These are phyloP conservation scores for Ferrisia virgata DNA, from an alignment of 2,888 invertebrate genomes.

Conservation along the genomic window DNA sequence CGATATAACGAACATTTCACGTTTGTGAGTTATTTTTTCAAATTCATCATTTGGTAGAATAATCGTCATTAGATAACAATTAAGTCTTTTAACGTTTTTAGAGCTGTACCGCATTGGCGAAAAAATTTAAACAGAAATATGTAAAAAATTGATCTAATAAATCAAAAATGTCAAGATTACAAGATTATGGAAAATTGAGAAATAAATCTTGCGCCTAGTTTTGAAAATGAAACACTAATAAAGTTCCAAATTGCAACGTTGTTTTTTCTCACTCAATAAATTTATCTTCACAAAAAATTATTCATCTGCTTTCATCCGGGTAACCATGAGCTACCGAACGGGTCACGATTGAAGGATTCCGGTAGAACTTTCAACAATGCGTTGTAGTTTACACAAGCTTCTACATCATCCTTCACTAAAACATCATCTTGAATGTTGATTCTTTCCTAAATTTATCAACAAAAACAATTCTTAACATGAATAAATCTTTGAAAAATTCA, in stretches of 20 bases:
- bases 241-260: background rate
- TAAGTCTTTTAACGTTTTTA: background rate
- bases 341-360: conserved; percentile 38
- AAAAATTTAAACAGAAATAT: background rate
- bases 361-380: conserved; percentile 32
- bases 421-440: conserved; percentile 33
- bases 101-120: conserved; percentile 4
- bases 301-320: background rate
- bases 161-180: background rate
- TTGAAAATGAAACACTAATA: background rate
- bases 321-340: conserved; percentile 17
- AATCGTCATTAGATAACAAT: background rate
- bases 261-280: too few species aligned
- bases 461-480: background rate
- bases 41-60: background rate
- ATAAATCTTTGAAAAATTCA: background rate
- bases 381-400: conserved; percentile 26
- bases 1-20: conserved; percentile 24
- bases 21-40: conserved; percentile 14
- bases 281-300: background rate
- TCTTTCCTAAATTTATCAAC: conserved; percentile 4
- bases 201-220: background rate
- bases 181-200: background rate
- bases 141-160: background rate
- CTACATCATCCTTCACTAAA: conserved; percentile 36